Base-by-base conservation (phyloP, 2,888 invertebrate species). In the Chalcis sispes region DNA sequence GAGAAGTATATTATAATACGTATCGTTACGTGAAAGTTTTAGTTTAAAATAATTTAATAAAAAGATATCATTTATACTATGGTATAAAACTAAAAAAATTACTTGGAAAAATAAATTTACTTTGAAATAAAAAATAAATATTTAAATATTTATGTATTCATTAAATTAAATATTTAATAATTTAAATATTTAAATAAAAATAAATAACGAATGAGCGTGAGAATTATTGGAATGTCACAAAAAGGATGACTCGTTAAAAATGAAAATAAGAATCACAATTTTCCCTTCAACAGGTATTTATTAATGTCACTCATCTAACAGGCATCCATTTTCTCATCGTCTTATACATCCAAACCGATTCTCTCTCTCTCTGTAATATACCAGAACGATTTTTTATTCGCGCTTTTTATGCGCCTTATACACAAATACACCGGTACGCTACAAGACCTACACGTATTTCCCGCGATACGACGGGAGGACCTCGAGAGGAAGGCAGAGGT, bases 131-230 rank as follows among this genome's bases (percentile, higher is more conserved):
- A n/a, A n/a, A n/a, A n/a, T n/a, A n/a, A n/a, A n/a, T n/a, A n/a
- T n/a, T n/a, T n/a, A n/a, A n/a, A n/a, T n/a, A n/a, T n/a, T n/a
- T n/a, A n/a, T n/a, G n/a, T n/a, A n/a, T 29, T 20, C 54, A 66
- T 66, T 65, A 50, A 66, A 62, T 59, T 54, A 29, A 58, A 54
- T n/a, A n/a, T n/a, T n/a, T n/a, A n/a, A n/a, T n/a, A n/a, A n/a
- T n/a, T n/a, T n/a, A n/a, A n/a, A n/a, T n/a, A n/a, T 29, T 20
- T 58, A 66, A n/a, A n/a, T 66, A 58, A 50, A 66, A 62, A 50
- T 54, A 29, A 58, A 54, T 48, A 48, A 20, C 2, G 25, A n/a
- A 13, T 5, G 8, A 32, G 5, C 32, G 32, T 32, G 32, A 32
- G 32, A 32, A 32, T 32, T 32, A n/a, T n/a, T n/a, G n/a, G n/a